Evolutionary conservation across 2,888 invertebrate species (phyloP), one percentile per base, ranked within the genome.

Genomic region (Pinctada fucata): DNA sequence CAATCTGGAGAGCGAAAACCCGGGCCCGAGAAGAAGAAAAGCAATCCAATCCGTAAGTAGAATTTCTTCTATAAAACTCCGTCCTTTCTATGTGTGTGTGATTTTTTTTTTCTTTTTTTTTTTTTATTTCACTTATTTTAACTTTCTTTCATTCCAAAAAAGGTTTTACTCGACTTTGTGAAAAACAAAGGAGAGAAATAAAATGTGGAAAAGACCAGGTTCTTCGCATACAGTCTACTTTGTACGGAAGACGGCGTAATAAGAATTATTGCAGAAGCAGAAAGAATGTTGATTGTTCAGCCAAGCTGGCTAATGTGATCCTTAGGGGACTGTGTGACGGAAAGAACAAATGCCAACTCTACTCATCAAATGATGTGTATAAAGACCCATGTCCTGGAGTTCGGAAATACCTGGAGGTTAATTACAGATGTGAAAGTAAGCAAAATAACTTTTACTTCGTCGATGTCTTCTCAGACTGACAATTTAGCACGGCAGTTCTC

Each of bases 341-440:
- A 6, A 45, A 13, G 51, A 47, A 48, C 4, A 50, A 51, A 0
- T 79, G 79, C 73, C 16, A 47, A 47, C 47, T 79, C 3, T 50
- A 48, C 3, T 63, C 79, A 48, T 48, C 64, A 2, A 76, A 79
- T 50, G 31, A 65, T 2, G 67, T 76, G 47, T 79, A 63, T 73
- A 76, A 76, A 4, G 76, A 79, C 47, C 79, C 79, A 4, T 79
- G 79, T 52, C 8, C 45, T 0, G 79, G 79, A 16, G 76, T 76
- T 52, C 48, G 47, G 16, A 79, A 79, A 73, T 79, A 79, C 65
- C 48, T 79, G 2, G 65, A 47, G 5, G 72, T 79, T 3, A 13
- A 10, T 2, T 79, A 79, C 64, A 13, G 5, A n/a, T 79, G 79
- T 69, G n/a, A 68, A 45, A 73, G 76, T 76, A 65, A 52, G 69